Evolutionary conservation across 2,888 invertebrate species (phyloP).

Genomic region (Caenorhabditis afra): DNA sequence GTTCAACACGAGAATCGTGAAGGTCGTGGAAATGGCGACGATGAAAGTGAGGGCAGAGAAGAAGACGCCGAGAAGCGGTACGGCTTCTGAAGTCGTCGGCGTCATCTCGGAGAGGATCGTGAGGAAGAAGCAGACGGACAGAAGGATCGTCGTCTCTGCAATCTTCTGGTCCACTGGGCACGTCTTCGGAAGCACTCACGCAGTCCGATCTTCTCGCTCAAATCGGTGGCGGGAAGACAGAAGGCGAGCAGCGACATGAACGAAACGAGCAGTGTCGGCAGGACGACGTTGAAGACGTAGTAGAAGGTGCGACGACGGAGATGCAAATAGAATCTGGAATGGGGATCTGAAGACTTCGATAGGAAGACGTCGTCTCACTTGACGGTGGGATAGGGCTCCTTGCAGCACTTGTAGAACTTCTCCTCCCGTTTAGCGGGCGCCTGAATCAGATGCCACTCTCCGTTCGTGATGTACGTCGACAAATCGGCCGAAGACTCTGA

Average conservation of each 20-base stretch:
- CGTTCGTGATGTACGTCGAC: slow-evolving; percentile 73
- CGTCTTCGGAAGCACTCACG: slow-evolving; percentile 58
- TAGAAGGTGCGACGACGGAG: slow-evolving; percentile 68
- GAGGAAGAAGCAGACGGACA: slow-evolving; percentile 97
- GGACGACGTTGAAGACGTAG: slow-evolving; percentile 73
- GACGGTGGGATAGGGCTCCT: slow-evolving; percentile 84
- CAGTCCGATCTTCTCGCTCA: slow-evolving; percentile 76
- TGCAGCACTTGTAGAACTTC: slow-evolving; percentile 88
- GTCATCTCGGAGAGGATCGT: slow-evolving; percentile 97
- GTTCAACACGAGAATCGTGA: slow-evolving; percentile 72
- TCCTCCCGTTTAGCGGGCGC: slow-evolving; percentile 81
- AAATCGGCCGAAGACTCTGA: slow-evolving; percentile 67
- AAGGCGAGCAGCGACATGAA: slow-evolving; percentile 78
- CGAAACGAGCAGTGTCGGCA: slow-evolving; percentile 76
- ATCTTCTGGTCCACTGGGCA: background rate
- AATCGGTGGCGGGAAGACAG: slow-evolving; percentile 74
- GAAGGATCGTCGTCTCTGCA: slow-evolving; percentile 81
- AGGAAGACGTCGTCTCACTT: slow-evolving; percentile 35
- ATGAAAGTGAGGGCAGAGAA: slow-evolving; percentile 75
- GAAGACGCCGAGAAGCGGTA: slow-evolving; percentile 72
- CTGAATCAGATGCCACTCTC: slow-evolving; percentile 72
- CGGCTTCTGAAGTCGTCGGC: slow-evolving; percentile 91
- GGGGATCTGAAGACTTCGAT: background rate
- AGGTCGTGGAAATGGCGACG: slow-evolving; percentile 73
- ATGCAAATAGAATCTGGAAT: slow-evolving; percentile 62